Percentiles rank a stretch among this genome's conserved stretches.
Evolutionary conservation across 2,797 vertebrate genomes (phyloP).

Genomic region (Rhinella marina): DNA sequence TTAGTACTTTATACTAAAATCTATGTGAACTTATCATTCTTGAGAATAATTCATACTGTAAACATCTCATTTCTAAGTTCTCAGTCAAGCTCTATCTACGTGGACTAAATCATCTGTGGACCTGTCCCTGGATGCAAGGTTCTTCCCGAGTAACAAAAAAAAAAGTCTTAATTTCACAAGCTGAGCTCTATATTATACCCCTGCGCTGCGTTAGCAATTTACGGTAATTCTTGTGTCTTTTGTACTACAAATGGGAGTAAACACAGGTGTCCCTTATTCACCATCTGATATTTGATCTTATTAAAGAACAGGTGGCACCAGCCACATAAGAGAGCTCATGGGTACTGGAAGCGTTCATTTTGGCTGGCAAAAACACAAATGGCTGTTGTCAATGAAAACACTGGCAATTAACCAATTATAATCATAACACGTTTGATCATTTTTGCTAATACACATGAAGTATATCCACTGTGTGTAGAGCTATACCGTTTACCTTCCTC

Average conservation of each 20-base stretch:
- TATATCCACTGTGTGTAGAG: background rate
- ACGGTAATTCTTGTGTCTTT: background rate
- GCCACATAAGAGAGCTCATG: background rate
- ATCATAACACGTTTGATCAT: background rate
- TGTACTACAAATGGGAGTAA: constrained; percentile 16
- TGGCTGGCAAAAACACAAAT: constrained; percentile 15
- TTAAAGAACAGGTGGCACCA: constrained; percentile 27
- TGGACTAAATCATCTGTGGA: background rate
- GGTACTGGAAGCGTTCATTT: background rate
- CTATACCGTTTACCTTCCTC: too few species aligned
- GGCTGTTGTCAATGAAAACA: background rate
- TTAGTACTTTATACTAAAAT: too few species aligned
- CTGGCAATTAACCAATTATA: background rate
- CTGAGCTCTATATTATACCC: background rate
- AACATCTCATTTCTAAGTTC: too few species aligned
- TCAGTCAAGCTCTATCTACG: background rate
- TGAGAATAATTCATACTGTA: too few species aligned
- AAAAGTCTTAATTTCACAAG: background rate
- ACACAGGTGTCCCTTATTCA: constrained; percentile 19
- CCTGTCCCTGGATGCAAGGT: background rate
- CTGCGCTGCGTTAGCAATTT: background rate
- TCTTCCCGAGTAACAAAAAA: background rate
- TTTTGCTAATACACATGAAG: background rate
- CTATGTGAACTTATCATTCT: too few species aligned
- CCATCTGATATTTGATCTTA: constrained; percentile 8